A percentile compares a stretch with the other conserved stretches of the same genome.
Evolutionary conservation across 2,113 vertebrate genomes (phyloP).

Genomic region (Origma solitaria): DNA sequence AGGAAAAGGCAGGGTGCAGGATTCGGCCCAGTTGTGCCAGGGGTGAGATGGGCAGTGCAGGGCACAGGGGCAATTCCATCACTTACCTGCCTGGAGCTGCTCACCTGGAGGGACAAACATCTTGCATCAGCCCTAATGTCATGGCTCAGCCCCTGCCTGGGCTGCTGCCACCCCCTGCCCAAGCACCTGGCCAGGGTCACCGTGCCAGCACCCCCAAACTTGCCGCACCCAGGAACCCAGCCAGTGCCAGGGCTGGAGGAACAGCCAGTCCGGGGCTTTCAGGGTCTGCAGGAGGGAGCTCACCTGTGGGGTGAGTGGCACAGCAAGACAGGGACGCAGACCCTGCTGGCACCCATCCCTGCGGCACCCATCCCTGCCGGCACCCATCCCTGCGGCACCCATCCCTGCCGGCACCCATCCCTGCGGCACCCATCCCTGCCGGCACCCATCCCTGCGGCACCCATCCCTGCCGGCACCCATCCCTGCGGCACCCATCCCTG

Average conservation of each 20-base stretch:
- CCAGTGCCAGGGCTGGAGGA: background rate
- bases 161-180: background rate
- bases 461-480: background rate
- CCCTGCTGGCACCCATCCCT: background rate
- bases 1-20: background rate
- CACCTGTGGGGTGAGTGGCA: background rate
- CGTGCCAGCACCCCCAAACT: background rate
- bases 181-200: background rate
- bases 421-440: background rate
- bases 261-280: rapidly evolving
- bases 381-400: no score
- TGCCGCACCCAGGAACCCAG: constrained; percentile 5
- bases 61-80: rapidly evolving
- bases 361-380: background rate
- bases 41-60: rapidly evolving
- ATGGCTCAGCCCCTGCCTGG: background rate
- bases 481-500: background rate
- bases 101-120: background rate
- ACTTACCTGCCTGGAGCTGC: constrained; percentile 24
- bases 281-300: background rate
- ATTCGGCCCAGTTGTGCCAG: background rate
- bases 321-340: background rate
- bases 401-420: background rate
- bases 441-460: background rate
- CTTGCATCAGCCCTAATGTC: rapidly evolving